Evolutionary conservation across 2,113 vertebrate genomes (phyloP).

Genomic region (Guaruba guarouba): DNA sequence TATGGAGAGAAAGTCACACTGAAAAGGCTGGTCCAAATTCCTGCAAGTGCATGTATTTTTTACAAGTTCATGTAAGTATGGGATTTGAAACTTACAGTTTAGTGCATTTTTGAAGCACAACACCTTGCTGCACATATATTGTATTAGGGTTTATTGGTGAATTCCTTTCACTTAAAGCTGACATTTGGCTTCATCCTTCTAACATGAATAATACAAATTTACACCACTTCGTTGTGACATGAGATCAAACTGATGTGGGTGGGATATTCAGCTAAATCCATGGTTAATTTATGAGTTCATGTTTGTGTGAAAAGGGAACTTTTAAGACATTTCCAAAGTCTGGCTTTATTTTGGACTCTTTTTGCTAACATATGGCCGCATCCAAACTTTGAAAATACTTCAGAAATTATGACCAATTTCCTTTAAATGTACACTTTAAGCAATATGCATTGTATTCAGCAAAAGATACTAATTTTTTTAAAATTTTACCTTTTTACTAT

Average conservation of each 20-base stretch:
- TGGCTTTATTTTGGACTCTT: not conserved
- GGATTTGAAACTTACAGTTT: not conserved
- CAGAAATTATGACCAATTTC: not conserved
- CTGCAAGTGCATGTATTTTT: not conserved
- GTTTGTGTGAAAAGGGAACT: not conserved
- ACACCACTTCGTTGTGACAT: not conserved
- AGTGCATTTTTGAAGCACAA: not conserved
- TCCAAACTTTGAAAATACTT: not conserved
- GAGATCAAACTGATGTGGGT: not conserved
- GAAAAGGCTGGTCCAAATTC: not conserved
- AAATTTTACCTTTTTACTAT: not conserved
- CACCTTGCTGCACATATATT: accelerated
- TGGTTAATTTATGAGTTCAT: not conserved
- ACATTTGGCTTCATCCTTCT: not conserved
- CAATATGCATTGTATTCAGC: not conserved
- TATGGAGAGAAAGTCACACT: not conserved
- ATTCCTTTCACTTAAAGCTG: not conserved
- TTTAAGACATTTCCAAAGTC: not conserved
- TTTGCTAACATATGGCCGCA: not conserved
- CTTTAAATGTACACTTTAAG: not conserved
- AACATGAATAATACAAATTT: not conserved
- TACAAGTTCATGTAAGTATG: not conserved
- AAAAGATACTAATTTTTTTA: not conserved
- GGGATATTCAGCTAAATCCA: not conserved
- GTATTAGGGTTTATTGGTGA: not conserved